Conservation (phyloP, 1,140 invertebrate genomes). For the Zaprionus lachaisei region DNA sequence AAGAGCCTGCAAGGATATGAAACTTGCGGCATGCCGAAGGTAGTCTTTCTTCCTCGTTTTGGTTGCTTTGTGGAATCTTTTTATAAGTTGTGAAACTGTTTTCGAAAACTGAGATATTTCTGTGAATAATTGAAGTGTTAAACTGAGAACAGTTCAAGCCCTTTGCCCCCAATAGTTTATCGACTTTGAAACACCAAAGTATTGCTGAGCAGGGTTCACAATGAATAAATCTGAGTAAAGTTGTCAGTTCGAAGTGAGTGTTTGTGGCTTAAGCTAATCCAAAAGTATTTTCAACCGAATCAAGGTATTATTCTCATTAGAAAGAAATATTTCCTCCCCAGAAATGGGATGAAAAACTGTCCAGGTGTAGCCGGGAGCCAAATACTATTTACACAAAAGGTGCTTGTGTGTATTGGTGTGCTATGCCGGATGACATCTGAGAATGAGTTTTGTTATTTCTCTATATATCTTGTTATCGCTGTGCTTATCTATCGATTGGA, state of each 20-base stretch:
- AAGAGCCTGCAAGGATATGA: too few relatives aligned
- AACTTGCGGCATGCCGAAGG: too few relatives aligned
- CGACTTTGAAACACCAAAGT: not conserved
- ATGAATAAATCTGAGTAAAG: not conserved
- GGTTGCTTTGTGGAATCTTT: not conserved
- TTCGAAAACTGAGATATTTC: not conserved
- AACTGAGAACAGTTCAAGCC: not conserved
- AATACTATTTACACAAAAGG: conserved; percentile 2
- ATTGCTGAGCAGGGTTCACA: not conserved
- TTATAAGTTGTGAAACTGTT: not conserved
- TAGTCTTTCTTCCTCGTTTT: too few relatives aligned
- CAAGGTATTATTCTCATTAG: not conserved
- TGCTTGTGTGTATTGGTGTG: conserved; percentile 1
- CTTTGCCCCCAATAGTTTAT: not conserved
- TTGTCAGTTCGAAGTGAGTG: not conserved
- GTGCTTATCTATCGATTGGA: conserved; percentile 45
- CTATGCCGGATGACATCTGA: conserved; percentile 21
- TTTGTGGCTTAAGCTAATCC: conserved; percentile 1
- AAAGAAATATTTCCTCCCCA: not conserved
- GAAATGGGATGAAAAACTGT: conserved; percentile 6
- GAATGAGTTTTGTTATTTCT: conserved; percentile 32
- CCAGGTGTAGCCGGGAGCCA: conserved; percentile 15
- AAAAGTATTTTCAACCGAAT: not conserved
- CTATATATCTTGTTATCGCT: conserved; percentile 16
- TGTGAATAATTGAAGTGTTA: not conserved